These are phyloP conservation scores for Calameuta idolon DNA, from an alignment of 2,888 invertebrate genomes.

Conservation along the genomic window DNA sequence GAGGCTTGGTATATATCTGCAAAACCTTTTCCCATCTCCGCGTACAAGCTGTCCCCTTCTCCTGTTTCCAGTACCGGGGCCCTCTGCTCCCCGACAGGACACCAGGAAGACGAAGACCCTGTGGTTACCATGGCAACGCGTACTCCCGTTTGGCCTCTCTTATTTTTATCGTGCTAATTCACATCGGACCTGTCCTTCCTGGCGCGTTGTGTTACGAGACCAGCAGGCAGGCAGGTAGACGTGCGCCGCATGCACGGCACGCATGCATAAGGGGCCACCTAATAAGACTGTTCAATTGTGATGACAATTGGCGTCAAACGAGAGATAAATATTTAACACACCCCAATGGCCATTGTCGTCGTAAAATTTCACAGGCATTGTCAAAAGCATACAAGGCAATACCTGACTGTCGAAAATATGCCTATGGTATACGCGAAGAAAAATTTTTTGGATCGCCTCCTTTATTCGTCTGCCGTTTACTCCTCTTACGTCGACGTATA, in stretches of 20 bases:
- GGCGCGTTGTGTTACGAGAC: neutral
- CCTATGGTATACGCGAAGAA: neutral
- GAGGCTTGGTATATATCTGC: slow-evolving; percentile 24
- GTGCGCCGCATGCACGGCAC: neutral
- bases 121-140: neutral
- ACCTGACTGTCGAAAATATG: neutral
- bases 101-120: neutral
- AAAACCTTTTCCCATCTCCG: neutral
- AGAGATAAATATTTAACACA: neutral
- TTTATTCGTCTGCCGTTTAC: neutral
- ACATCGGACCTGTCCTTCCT: neutral
- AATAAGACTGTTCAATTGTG: neutral
- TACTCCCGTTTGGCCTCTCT: neutral
- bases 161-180: neutral
- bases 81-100: neutral
- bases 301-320: neutral
- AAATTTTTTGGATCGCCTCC: neutral
- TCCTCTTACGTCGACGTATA: neutral
- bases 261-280: neutral
- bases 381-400: neutral
- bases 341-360: neutral
- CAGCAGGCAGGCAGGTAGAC: neutral
- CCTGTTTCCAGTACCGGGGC: neutral
- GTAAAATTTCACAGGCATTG: neutral
- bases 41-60: neutral